These are phyloP conservation scores for Labeo catla DNA, from an alignment of 2,113 vertebrate genomes.

Conservation along the genomic window DNA sequence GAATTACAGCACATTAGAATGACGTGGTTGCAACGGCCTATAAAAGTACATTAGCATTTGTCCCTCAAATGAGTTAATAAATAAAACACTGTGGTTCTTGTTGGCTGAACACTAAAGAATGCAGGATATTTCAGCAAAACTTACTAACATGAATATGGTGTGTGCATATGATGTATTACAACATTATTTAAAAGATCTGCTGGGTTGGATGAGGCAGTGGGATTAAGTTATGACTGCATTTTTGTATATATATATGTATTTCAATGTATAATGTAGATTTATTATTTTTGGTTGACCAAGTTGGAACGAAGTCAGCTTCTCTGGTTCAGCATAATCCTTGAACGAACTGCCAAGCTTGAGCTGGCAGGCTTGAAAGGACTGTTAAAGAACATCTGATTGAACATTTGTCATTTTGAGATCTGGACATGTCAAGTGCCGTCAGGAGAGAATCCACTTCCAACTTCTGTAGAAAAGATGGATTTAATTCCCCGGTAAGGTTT, in stretches of 20 bases:
- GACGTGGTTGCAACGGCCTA: background rate
- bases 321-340: constrained; percentile 38
- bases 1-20: background rate
- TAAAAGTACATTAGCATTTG: background rate
- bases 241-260: background rate
- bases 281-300: constrained; percentile 43
- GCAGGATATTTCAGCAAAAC: background rate
- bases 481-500: background rate
- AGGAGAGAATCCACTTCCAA: constrained; percentile 34
- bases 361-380: constrained; percentile 42
- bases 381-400: constrained; percentile 51
- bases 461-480: constrained; percentile 11
- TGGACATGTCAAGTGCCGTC: constrained; percentile 42
- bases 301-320: constrained; percentile 37
- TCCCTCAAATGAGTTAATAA: background rate
- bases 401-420: constrained; percentile 49
- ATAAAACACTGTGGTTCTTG: background rate
- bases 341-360: constrained; percentile 30
- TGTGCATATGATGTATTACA: background rate
- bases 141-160: background rate
- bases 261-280: constrained; percentile 39
- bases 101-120: background rate
- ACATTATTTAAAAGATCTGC: background rate
- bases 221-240: background rate
- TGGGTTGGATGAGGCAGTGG: background rate